A percentile compares a stretch with the other conserved stretches of the same genome.
phyloP scores from a whole-genome alignment of 2,113 vertebrate genomes.

The Potamarius usumacintae region DNA sequence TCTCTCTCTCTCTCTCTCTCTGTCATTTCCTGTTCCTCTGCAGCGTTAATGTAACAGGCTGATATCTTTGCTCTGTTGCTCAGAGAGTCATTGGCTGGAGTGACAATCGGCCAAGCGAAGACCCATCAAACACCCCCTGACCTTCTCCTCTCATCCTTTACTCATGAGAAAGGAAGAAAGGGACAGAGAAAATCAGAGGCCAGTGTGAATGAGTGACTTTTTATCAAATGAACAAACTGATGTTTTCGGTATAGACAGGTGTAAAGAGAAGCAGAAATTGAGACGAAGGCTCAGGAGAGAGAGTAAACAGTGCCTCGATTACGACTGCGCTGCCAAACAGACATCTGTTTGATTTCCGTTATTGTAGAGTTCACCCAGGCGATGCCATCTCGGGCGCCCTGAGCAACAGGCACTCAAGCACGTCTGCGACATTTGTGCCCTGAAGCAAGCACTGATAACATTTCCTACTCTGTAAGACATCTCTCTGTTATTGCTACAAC shows the following conservation, averaged over 20 bases:
- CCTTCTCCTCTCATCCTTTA: constrained; percentile 17
- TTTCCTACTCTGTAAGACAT: background rate
- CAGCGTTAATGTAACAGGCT: constrained; percentile 36
- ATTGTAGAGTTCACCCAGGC: constrained; percentile 12
- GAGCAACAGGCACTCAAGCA: constrained; percentile 22
- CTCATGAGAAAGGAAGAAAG: background rate
- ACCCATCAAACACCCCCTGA: constrained; percentile 19
- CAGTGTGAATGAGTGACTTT: background rate
- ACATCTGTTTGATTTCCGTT: constrained; percentile 19
- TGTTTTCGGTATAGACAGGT: background rate
- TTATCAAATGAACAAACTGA: constrained; percentile 3
- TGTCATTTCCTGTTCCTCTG: background rate
- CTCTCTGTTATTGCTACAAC: background rate
- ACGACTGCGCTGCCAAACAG: background rate
- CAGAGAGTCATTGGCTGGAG: constrained; percentile 15
- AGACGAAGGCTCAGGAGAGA: constrained; percentile 11
- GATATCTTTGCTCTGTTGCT: constrained; percentile 42
- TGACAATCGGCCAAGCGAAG: constrained; percentile 17
- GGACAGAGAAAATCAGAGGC: background rate
- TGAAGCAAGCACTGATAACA: constrained; percentile 23
- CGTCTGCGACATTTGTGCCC: constrained; percentile 8
- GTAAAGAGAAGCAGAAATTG: background rate
- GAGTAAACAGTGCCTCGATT: background rate
- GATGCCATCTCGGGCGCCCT: constrained; percentile 21
- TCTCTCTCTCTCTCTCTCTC: background rate